phyloP scores from a whole-genome alignment of 2,113 vertebrate species.

The Turnix velox region DNA sequence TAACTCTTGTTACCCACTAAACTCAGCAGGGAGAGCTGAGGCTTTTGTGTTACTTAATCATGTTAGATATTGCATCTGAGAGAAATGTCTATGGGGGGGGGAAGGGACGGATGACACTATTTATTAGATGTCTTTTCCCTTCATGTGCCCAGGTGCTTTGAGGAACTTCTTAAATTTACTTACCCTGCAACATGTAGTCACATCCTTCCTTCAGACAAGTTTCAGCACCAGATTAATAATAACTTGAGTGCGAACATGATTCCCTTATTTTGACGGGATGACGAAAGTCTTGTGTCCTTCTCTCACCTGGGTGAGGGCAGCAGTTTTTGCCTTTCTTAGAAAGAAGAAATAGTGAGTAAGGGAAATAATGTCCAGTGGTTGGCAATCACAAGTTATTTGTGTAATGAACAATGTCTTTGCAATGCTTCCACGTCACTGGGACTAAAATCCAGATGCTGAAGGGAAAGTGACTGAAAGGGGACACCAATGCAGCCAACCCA shows the following conservation, averaged over 20 bases:
- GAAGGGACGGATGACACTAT: too few relatives aligned
- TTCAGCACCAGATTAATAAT: background rate
- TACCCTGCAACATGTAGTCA: background rate
- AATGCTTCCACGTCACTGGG: background rate
- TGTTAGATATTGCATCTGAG: background rate
- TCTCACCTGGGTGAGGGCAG: background rate
- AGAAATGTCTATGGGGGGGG: background rate
- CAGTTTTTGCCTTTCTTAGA: slow-evolving; percentile 4
- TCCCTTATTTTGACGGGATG: background rate
- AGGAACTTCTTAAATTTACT: slow-evolving; percentile 6
- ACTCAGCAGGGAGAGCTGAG: background rate
- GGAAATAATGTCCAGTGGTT: background rate
- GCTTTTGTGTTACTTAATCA: background rate
- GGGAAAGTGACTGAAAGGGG: slow-evolving; percentile 21
- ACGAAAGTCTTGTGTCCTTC: background rate
- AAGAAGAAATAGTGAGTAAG: background rate
- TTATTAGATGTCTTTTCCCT: background rate
- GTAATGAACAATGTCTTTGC: background rate
- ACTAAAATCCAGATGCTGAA: background rate
- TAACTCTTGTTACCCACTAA: background rate
- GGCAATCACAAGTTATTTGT: background rate
- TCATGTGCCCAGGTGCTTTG: background rate
- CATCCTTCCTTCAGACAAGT: background rate
- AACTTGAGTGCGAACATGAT: background rate
- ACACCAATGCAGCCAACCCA: background rate